Conservation (phyloP, 2,797 vertebrate genomes). For the Nannoperca obscura region DNA sequence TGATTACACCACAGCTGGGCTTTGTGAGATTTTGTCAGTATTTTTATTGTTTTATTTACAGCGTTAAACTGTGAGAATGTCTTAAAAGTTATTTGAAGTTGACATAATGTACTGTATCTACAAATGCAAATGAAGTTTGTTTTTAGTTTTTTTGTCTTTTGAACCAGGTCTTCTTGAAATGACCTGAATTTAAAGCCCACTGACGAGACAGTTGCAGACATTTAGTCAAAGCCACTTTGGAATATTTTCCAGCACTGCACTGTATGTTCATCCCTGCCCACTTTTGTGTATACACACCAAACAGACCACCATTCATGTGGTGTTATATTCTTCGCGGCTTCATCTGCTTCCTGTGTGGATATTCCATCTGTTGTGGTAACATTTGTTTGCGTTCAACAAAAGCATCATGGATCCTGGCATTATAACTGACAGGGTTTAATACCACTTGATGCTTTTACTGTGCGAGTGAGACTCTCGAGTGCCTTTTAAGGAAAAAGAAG, state of each 20-base stretch:
- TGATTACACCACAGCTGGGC: conserved; percentile 1
- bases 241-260: conserved; percentile 12
- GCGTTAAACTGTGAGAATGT: conserved; percentile 54
- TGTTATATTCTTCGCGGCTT: not conserved
- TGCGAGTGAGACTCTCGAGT: conserved; percentile 5
- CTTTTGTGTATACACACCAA: conserved; percentile 56
- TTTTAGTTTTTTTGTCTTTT: not conserved
- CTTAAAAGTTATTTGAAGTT: conserved; percentile 56
- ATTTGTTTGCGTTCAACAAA: conserved; percentile 38
- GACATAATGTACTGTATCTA: conserved; percentile 44
- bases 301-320: conserved; percentile 31
- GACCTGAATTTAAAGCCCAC: not conserved
- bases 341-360: conserved; percentile 32
- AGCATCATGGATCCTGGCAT: not conserved
- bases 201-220: not conserved
- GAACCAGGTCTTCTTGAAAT: not conserved
- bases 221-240: conserved; percentile 11
- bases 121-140: conserved; percentile 67
- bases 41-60: conserved; percentile 43
- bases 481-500: not conserved
- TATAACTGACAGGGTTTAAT: not conserved
- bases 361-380: conserved; percentile 31
- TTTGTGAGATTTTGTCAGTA: conserved; percentile 54
- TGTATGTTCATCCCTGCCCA: conserved; percentile 2
- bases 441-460: not conserved